Conservation (phyloP, 2,797 vertebrate species). For the Jordanella pulchra region DNA sequence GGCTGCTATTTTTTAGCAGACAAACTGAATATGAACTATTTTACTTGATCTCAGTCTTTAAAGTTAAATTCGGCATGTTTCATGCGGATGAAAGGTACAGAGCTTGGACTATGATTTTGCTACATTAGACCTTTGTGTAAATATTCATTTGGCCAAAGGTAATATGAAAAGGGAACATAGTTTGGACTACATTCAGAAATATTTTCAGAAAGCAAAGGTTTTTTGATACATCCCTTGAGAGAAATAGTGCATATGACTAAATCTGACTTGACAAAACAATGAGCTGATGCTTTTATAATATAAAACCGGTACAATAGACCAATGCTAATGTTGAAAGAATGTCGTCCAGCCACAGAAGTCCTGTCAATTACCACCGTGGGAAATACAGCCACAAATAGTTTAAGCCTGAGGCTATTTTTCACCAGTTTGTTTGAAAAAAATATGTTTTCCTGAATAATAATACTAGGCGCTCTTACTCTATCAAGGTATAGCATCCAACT, state of each 20-base stretch:
- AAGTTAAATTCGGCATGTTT: not conserved
- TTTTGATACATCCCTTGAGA: not conserved
- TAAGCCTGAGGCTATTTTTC: not conserved
- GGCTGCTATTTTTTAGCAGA: not conserved
- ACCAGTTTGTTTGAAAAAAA: not conserved
- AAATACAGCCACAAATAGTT: not conserved
- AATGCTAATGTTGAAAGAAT: not conserved
- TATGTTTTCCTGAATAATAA: not conserved
- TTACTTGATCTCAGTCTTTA: not conserved
- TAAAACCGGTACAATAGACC: not conserved
- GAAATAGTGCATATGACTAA: not conserved
- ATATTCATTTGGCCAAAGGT: not conserved
- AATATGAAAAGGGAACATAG: not conserved
- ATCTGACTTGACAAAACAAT: not conserved
- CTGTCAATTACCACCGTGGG: not conserved
- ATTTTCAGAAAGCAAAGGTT: not conserved
- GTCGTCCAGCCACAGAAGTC: not conserved
- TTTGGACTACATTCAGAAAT: not conserved
- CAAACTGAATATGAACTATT: not conserved
- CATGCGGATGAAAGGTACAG: not conserved
- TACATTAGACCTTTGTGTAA: not conserved
- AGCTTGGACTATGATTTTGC: not conserved
- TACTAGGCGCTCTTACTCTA: not conserved
- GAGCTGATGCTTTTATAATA: too few species aligned
- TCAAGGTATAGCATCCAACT: not conserved